Evolutionary conservation across 2,797 vertebrate genomes (phyloP), one percentile per base, ranked within the genome.

Genomic region (Gadopsis bispinosus): DNA sequence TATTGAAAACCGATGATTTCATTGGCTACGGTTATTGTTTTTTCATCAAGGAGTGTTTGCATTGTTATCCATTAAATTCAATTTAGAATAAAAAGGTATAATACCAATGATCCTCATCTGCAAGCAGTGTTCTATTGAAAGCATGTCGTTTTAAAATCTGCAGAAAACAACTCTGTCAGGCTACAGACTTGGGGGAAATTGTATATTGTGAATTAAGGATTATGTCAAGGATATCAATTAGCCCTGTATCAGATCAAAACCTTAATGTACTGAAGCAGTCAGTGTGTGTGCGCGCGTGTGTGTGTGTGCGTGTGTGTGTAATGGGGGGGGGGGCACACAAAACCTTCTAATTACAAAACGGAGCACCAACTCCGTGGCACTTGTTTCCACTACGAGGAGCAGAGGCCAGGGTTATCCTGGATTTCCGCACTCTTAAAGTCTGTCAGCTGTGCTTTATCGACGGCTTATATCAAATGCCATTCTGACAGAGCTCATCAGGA

Each of bases 401-500:
- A 77, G 73, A 45, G 73, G 64, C 47, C 69, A 66, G 78, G 75
- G 75, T 86, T 80, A 87, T 89, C 80, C 77, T 76, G 84, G 66
- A 85, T 90, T 77, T 92, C 74, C 20, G 9, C 72, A 91, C 73
- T 90, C 81, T 73, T 78, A 80, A 83, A 83, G 86, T 92, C 89
- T 91, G 93, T 90, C 94, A 93, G 74, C 85, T 93, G 87, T 85
- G 77, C 80, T 89, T 91, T 90, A 93, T 87, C 85, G 94, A 95
- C 88, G 94, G 86, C 91, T 94, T 93, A 95, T 95, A 90, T 90
- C 92, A 96, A 94, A 94, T 95, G 94, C 93, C 92, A 94, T 82
- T 80, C 89, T 95, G 95, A 94, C 95, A 95, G 80, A 93, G 91
- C 89, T 93, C 87, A 95, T 96, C 95, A 95, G 86, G 83, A 83